Evolutionary conservation across 2,888 invertebrate genomes (phyloP).

Genomic region (Tanypteryx hageni): DNA sequence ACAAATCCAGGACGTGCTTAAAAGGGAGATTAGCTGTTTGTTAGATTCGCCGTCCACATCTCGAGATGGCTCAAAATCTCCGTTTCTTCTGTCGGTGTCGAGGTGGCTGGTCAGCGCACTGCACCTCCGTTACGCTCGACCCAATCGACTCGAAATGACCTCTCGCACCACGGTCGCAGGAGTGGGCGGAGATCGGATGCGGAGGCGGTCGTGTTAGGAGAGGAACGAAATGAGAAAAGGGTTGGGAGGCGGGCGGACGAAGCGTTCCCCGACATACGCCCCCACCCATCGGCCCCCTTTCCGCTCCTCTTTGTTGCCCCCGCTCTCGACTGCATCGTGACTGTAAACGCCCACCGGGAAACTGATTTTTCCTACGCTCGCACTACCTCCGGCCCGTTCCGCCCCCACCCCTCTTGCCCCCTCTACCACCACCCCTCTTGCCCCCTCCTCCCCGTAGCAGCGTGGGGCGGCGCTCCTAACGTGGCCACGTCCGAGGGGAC

Average conservation of each 20-base stretch:
- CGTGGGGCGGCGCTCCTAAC: neutral
- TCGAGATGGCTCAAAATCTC: no score
- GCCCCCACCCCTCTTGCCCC: neutral
- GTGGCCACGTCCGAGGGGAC: neutral
- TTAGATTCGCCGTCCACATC: no score
- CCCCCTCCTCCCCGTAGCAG: neutral
- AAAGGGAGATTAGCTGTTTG: no score
- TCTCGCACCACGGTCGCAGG: no score
- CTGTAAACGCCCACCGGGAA: conserved; percentile 1
- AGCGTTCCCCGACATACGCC: no score
- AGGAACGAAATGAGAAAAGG: neutral
- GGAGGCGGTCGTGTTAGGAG: neutral
- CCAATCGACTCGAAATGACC: no score
- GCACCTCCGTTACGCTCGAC: no score
- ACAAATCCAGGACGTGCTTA: no score
- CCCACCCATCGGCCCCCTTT: neutral
- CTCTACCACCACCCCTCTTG: neutral
- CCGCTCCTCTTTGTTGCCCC: neutral
- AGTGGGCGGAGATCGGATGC: neutral
- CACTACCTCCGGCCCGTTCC: neutral
- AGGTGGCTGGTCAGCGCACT: no score
- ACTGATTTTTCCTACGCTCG: neutral
- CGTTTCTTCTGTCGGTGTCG: no score
- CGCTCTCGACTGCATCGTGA: neutral
- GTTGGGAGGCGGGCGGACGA: no score